A percentile compares a stretch with the other conserved stretches of the same genome.
Evolutionary conservation across 2,797 vertebrate species (phyloP).

Genomic region (Coilia nasus): DNA sequence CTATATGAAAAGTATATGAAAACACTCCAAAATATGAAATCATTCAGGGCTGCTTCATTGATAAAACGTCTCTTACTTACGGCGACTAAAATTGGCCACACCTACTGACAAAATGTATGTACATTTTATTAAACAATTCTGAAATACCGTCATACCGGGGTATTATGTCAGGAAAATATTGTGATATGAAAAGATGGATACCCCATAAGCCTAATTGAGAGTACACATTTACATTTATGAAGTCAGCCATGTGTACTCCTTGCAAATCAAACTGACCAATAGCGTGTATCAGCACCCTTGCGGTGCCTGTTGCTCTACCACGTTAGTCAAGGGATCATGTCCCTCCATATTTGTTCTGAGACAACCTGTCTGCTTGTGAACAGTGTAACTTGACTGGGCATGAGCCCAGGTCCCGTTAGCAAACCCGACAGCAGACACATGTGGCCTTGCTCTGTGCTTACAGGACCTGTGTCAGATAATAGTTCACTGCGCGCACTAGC

Average conservation of each 20-base stretch:
- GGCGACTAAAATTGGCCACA: too few species aligned
- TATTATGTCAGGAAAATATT: too few species aligned
- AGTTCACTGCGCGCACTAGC: not conserved
- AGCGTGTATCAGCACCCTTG: slow-evolving; percentile 25
- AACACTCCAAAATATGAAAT: too few species aligned
- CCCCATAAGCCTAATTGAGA: too few species aligned
- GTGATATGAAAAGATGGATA: too few species aligned
- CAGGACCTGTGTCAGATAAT: not conserved
- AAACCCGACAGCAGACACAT: not conserved
- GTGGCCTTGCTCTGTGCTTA: not conserved
- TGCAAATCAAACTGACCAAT: not conserved
- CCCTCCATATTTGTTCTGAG: not conserved
- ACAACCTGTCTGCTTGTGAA: not conserved
- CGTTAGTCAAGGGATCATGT: not conserved
- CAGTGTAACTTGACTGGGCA: not conserved
- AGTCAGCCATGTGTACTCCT: not conserved
- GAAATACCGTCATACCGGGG: too few species aligned
- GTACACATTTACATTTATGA: not conserved
- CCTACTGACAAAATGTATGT: too few species aligned
- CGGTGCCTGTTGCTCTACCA: not conserved
- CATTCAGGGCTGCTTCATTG: too few species aligned
- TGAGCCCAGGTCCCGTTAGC: not conserved
- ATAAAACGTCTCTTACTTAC: too few species aligned
- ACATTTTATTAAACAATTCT: too few species aligned
- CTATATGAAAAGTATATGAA: too few species aligned